These are phyloP conservation scores for Nymphalis polychloros DNA, from an alignment of 2,888 invertebrate genomes.

Conservation along the genomic window DNA sequence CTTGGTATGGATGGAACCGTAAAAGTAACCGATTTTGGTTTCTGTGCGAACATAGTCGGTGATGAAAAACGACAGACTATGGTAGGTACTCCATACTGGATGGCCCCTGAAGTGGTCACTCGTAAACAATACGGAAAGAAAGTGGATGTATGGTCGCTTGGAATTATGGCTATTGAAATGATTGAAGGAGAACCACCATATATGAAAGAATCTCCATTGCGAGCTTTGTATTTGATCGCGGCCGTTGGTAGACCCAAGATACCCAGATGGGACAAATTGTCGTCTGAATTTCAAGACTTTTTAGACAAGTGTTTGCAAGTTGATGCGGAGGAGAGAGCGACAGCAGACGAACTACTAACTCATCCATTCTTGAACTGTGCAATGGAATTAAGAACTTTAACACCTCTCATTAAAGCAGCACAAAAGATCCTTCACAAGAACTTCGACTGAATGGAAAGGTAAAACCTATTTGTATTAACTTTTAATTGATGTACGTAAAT, in stretches of 20 bases:
- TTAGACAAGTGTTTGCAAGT: conserved; percentile 94
- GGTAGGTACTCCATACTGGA: conserved; percentile 99
- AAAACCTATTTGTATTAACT: conserved; percentile 45
- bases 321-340: conserved; percentile 89
- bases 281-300: conserved; percentile 89
- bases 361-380: conserved; percentile 91
- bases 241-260: conserved; percentile 97
- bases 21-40: conserved; percentile 98
- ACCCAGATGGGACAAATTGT: conserved; percentile 90
- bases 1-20: conserved; percentile 95
- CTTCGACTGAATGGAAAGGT: conserved; percentile 57
- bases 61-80: conserved; percentile 98
- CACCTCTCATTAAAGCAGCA: conserved; percentile 95
- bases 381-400: conserved; percentile 90
- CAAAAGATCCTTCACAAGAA: conserved; percentile 90
- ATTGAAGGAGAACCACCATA: conserved; percentile 99
- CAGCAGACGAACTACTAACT: conserved; percentile 88
- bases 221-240: conserved; percentile 96
- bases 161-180: conserved; percentile 98
- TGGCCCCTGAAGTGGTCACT: conserved; percentile 97
- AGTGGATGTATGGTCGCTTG: conserved; percentile 96
- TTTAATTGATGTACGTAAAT: conserved; percentile 6
- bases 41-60: conserved; percentile 97
- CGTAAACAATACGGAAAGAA: conserved; percentile 96
- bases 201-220: conserved; percentile 94